Conservation (phyloP, 1,140 invertebrate species). For the Drosophila yakuba region DNA sequence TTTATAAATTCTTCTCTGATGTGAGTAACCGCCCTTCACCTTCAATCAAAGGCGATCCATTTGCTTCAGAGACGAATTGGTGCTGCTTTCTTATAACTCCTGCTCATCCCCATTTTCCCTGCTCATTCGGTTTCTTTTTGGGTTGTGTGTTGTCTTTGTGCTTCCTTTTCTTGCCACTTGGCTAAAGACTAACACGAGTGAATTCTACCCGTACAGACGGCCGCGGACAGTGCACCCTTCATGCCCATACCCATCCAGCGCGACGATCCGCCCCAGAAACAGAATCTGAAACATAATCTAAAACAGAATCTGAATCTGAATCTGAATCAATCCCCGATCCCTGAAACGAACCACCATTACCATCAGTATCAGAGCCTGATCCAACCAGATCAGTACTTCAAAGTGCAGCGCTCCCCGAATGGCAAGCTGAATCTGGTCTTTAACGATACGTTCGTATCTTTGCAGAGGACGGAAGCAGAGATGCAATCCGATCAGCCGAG, state of each 20-base stretch:
- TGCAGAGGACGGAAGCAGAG: slow-evolving; percentile 42
- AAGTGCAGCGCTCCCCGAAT: slow-evolving; percentile 82
- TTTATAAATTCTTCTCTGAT: neutral
- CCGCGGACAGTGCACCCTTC: slow-evolving; percentile 69
- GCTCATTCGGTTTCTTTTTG: slow-evolving; percentile 25
- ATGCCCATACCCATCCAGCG: slow-evolving; percentile 68
- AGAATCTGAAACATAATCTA: neutral
- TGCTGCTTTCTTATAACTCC: neutral
- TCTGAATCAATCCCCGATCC: slow-evolving; percentile 34
- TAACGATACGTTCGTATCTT: slow-evolving; percentile 77
- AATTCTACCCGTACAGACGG: slow-evolving; percentile 75
- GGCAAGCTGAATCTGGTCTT: slow-evolving; percentile 83
- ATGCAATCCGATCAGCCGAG: slow-evolving; percentile 3
- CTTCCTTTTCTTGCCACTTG: slow-evolving; percentile 24
- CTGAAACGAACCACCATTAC: slow-evolving; percentile 52
- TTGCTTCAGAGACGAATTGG: slow-evolving; percentile 3
- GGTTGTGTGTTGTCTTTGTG: slow-evolving; percentile 51
- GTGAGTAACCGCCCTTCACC: neutral
- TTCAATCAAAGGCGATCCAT: neutral
- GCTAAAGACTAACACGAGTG: slow-evolving; percentile 51
- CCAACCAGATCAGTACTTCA: slow-evolving; percentile 72
- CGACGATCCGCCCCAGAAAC: slow-evolving; percentile 29
- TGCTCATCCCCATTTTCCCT: slow-evolving; percentile 4
- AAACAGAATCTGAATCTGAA: slow-evolving; percentile 9
- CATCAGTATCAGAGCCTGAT: slow-evolving; percentile 75